Conservation (phyloP, 2,888 invertebrate genomes). For the Pachycephus smyrnensis region DNA sequence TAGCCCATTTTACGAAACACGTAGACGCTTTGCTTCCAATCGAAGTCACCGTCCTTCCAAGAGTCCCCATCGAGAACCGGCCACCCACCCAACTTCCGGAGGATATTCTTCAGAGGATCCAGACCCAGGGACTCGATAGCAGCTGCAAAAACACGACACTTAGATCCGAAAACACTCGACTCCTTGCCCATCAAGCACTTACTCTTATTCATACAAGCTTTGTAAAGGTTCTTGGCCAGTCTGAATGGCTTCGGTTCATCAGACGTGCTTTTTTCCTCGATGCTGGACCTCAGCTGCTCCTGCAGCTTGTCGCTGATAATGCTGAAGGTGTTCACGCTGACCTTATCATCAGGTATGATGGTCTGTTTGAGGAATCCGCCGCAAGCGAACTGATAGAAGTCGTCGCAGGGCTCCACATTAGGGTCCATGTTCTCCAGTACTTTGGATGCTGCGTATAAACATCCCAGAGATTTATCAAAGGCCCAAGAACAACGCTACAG, state of each 20-base stretch:
- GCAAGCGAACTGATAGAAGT: constrained; percentile 85
- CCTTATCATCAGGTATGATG: constrained; percentile 85
- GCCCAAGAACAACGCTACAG: background rate
- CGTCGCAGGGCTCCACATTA: constrained; percentile 81
- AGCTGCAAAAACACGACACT: constrained; percentile 68
- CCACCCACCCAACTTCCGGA: constrained; percentile 91
- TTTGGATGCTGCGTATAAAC: constrained; percentile 72
- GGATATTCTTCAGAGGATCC: constrained; percentile 77
- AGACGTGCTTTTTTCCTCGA: constrained; percentile 73
- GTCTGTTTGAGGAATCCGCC: constrained; percentile 80
- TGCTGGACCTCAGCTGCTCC: constrained; percentile 78
- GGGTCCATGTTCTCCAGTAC: constrained; percentile 79
- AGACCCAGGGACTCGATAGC: constrained; percentile 85
- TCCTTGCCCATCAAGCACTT: constrained; percentile 63
- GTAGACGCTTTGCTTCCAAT: constrained; percentile 87
- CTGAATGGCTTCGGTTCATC: constrained; percentile 78
- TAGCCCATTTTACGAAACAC: constrained; percentile 84
- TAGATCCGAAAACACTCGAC: background rate
- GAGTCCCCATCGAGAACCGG: constrained; percentile 84
- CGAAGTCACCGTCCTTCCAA: constrained; percentile 80
- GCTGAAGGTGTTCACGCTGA: constrained; percentile 81
- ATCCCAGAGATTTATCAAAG: background rate
- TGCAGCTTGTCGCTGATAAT: constrained; percentile 80
- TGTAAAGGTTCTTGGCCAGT: constrained; percentile 85
- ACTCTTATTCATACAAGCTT: constrained; percentile 91